Evolutionary conservation across 2,797 vertebrate genomes (phyloP).

Genomic region (Peromyscus eremicus): DNA sequence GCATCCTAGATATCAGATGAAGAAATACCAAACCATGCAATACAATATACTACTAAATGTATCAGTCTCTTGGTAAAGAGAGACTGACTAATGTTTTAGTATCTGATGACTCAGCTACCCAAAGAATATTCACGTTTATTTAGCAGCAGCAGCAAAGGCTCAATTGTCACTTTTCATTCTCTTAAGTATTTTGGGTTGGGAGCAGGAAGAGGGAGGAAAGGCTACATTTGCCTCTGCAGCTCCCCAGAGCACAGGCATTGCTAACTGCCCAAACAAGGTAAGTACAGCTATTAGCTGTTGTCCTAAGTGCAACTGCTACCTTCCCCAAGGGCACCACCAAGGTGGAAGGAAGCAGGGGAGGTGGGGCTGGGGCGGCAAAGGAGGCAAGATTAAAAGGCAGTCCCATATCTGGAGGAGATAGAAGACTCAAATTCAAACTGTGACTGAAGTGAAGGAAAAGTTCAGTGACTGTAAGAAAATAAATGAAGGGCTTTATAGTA

Average conservation of each 20-base stretch:
- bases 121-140: neutral
- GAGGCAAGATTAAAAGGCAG: neutral
- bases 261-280: neutral
- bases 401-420: neutral
- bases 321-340: neutral
- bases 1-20: slow-evolving; percentile 30
- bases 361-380: neutral
- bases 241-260: neutral
- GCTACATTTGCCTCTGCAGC: neutral
- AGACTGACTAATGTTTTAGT: slow-evolving; percentile 9
- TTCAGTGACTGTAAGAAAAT: neutral
- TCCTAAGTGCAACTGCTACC: neutral
- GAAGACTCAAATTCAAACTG: neutral
- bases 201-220: neutral
- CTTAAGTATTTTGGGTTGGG: neutral
- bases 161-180: neutral
- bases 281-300: neutral
- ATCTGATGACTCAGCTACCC: neutral
- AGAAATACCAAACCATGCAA: slow-evolving; percentile 40
- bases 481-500: neutral
- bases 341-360: neutral
- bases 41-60: slow-evolving; percentile 35
- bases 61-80: neutral
- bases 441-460: neutral
- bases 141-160: neutral